Base-by-base conservation (phyloP, 2,888 invertebrate species). In the Dryomyza anilis region DNA sequence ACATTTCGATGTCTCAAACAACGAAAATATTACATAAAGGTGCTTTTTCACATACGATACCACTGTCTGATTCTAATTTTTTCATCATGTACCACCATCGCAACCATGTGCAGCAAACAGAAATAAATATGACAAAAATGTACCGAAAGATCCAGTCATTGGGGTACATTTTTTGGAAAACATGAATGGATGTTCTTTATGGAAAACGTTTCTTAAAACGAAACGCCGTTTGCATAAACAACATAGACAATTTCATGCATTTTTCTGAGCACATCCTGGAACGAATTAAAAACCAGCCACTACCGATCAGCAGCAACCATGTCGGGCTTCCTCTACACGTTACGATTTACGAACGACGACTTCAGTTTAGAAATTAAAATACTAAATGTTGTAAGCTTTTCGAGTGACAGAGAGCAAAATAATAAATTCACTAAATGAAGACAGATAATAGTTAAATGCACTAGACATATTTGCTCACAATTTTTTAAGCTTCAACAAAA, bases 31-130 rank as follows among this genome's bases (percentile, higher is more conserved):
- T 39, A 43, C 39, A 69, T 65, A 66, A 70, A 73, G 77, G 83
- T 82, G 83, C 83, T 83, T 83, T 82, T 83, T 83, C 83, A 83
- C 83, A 83, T 83, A 83, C 83, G 83, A 81, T 79, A 78, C 83
- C 83, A 83, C 79, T 82, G 77, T 82, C 83, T 83, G 83, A 83
- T 80, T 80, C 76, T 77, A 80, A 80, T 79, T 83, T 83, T 82
- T 83, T 82, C 83, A 83, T 83, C 83, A 82, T 82, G 81, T 81
- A 82, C 83, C 77, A 76, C 79, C 80, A 81, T 81, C 82, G 82
- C 77, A 73, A 74, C 81, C 79, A 81, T 79, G 75, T 72, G 77
- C 70, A 23, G 50, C 50, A 60, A 33, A 36, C 60, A 23, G 52
- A 52, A 52, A 19, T 36, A 33, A 53, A 43, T 25, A 29, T 58